Base-by-base conservation (phyloP, 2,888 invertebrate genomes). In the Seladonia tumulorum region DNA sequence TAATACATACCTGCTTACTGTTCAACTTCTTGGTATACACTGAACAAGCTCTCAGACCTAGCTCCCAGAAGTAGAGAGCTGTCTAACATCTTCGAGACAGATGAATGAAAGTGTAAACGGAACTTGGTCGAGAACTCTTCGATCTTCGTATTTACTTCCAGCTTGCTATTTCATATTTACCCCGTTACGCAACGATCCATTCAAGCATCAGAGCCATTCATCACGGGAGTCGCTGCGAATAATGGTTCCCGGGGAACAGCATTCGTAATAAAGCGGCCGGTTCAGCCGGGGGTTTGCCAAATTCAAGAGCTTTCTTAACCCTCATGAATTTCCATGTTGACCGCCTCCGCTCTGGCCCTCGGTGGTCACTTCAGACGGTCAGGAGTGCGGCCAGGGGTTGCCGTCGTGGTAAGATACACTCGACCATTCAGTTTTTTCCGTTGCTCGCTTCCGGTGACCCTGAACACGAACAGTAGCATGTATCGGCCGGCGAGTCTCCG, bases 321-420 rank as follows among this genome's bases (percentile, higher is more conserved):
- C 90, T 88, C 88, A 87, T 90, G 88, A 90, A 90, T 90, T 90
- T 88, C 90, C 85, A 88, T 83, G 83, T 81, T 63, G 76, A 53
- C 70, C 79, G 60, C 18, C 29, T 72, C 39, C 78, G 83, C 16
- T 2, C 29, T 2, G 63, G 29, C 63, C 16, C 29, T 63, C 63
- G 25, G 72, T 75, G 82, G 77, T 88, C 87, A 80, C 83, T 84
- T 72, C 63, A 72, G 79, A 72, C 29, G 39, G 53, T 45, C 47
- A 42, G 74, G 68, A 76, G 79, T 76, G 76, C 76, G 77, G 75
- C 53, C 73, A 76, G 77, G 83, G 77, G 81, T 73, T 49, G 79
- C 63, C 35, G 29, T 35, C 57, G 18, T 72, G 45, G 76, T 53
- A 79, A 71, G 83, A 83, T 83, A 87, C 73, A 75, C 77, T 79